A percentile compares a stretch with the other conserved stretches of the same genome.
Conservation (phyloP, 2,888 invertebrate genomes). For the Cephus rjabovi region DNA sequence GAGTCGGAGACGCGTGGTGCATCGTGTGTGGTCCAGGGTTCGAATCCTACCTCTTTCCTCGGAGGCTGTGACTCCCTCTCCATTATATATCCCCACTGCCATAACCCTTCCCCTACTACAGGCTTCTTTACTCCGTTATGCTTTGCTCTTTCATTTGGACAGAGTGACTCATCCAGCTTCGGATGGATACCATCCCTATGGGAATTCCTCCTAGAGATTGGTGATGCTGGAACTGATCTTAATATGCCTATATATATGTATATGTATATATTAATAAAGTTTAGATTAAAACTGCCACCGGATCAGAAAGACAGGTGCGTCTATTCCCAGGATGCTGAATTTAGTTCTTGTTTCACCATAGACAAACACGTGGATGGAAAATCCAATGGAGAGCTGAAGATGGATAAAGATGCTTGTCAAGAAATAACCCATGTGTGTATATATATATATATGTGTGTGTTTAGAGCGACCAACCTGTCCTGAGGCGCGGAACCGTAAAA, state of each 20-base stretch:
- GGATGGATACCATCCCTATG: slow-evolving; percentile 25
- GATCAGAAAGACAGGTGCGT: too few relatives aligned
- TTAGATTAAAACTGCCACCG: slow-evolving; percentile 39
- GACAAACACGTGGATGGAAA: too few relatives aligned
- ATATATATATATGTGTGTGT: slow-evolving; percentile 32
- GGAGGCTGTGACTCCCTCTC: slow-evolving; percentile 10
- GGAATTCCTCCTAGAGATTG: slow-evolving; percentile 17
- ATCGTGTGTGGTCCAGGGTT: slow-evolving; percentile 65
- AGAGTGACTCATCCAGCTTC: slow-evolving; percentile 13
- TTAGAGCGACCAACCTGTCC: slow-evolving; percentile 58
- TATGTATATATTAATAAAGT: slow-evolving; percentile 55
- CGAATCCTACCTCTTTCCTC: slow-evolving; percentile 56
- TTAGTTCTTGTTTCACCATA: too few relatives aligned
- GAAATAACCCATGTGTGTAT: too few relatives aligned
- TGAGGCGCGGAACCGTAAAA: slow-evolving; percentile 64
- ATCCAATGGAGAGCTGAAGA: too few relatives aligned
- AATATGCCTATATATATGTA: slow-evolving; percentile 8
- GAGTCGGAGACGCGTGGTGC: slow-evolving; percentile 66
- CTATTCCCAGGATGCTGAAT: too few relatives aligned
- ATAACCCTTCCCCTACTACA: slow-evolving; percentile 22
- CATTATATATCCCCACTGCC: slow-evolving; percentile 10
- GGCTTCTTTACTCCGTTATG: slow-evolving; percentile 40
- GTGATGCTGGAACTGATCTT: neutral
- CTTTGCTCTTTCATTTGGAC: slow-evolving; percentile 20
- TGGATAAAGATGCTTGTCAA: too few relatives aligned